Conservation (phyloP, 2,797 vertebrate genomes). For the Fistularia tabacaria region DNA sequence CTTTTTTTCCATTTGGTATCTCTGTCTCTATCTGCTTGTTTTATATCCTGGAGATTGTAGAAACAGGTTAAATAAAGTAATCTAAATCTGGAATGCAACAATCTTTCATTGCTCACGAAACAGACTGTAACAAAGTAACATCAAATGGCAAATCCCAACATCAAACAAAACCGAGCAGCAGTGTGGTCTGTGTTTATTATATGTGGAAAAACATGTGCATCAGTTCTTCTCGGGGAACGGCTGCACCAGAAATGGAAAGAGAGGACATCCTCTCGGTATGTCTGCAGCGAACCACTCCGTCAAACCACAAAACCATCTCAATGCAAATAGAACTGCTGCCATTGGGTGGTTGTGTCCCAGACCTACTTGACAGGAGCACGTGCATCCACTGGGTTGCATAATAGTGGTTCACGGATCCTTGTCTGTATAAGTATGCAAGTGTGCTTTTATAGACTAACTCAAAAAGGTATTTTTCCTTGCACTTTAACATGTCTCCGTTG, state of each 20-base stretch:
- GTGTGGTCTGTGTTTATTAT: background rate
- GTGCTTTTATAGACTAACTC: slow-evolving; percentile 2
- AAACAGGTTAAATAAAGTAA: slow-evolving; percentile 70
- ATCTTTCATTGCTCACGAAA: slow-evolving; percentile 16
- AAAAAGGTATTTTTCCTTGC: slow-evolving; percentile 19
- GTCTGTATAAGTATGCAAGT: slow-evolving; percentile 6
- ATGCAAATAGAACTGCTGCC: slow-evolving; percentile 56
- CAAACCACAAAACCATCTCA: slow-evolving; percentile 64
- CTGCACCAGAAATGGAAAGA: slow-evolving; percentile 23
- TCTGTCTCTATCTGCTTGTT: slow-evolving; percentile 17
- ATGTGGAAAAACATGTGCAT: slow-evolving; percentile 42
- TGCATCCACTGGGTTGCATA: slow-evolving; percentile 7
- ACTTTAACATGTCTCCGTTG: slow-evolving; percentile 22
- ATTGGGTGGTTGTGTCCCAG: slow-evolving; percentile 1
- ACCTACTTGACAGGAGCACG: background rate
- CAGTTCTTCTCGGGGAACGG: slow-evolving; percentile 63
- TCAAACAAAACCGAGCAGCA: slow-evolving; percentile 8
- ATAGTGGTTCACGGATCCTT: slow-evolving; percentile 2
- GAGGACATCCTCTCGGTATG: slow-evolving; percentile 69
- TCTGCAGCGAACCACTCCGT: slow-evolving; percentile 50
- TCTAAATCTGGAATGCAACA: slow-evolving; percentile 48
- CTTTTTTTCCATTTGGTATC: slow-evolving; percentile 13
- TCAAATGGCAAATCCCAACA: slow-evolving; percentile 3
- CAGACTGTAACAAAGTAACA: slow-evolving; percentile 14
- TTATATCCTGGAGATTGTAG: slow-evolving; percentile 26